Conservation (phyloP, 35 echinoderm and acorn worm species). For the Nesometra sesokonis region DNA sequence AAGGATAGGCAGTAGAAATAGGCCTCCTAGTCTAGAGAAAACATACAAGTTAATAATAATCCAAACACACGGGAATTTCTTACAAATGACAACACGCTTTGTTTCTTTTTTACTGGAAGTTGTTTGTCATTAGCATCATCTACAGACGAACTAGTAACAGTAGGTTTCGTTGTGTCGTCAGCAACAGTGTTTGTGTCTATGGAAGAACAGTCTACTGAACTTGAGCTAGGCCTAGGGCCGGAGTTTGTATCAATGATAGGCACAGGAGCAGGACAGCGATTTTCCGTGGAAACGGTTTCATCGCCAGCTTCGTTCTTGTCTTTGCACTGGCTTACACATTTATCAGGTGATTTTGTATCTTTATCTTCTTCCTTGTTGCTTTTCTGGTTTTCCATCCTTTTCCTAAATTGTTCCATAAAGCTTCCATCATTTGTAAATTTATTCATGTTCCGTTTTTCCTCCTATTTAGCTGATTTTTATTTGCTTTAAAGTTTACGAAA, state of each 20-base stretch:
- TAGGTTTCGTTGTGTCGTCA: neutral
- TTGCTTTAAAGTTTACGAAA: no score
- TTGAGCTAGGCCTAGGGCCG: neutral
- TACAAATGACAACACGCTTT: conserved; percentile 33
- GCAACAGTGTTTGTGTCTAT: neutral
- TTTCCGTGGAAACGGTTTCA: neutral
- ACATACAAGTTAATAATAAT: no score
- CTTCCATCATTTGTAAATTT: conserved; percentile 42
- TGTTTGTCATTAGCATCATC: neutral
- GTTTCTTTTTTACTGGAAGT: conserved; percentile 23
- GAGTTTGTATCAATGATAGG: neutral
- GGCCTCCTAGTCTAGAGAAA: no score
- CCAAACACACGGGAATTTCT: no score
- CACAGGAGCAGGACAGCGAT: neutral
- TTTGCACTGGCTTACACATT: neutral
- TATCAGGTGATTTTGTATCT: neutral
- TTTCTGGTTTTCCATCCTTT: conserved; percentile 32
- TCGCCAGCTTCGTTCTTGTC: neutral
- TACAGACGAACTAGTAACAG: neutral
- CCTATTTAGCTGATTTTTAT: no score
- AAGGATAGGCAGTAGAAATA: no score
- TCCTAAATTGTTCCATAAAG: conserved; percentile 45
- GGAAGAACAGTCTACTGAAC: neutral
- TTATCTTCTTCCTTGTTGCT: neutral
- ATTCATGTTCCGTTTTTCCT: neutral